Evolutionary conservation across 2,888 invertebrate species (phyloP).

Genomic region (Dioctria rufipes): DNA sequence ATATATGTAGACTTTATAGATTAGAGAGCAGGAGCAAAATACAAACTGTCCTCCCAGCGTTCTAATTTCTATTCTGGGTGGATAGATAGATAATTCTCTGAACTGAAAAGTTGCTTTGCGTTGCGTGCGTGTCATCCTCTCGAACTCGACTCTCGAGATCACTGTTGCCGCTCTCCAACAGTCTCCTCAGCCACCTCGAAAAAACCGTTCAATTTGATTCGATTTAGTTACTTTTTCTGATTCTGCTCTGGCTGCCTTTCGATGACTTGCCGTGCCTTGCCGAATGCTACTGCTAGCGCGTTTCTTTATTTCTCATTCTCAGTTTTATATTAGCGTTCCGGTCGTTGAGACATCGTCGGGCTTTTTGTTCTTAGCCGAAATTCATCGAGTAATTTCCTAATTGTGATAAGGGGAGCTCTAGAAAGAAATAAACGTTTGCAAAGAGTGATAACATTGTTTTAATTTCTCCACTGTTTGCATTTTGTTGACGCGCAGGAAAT

Average conservation of each 20-base stretch:
- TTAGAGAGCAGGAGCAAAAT: not conserved
- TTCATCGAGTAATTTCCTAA: constrained; percentile 8
- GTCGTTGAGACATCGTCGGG: constrained; percentile 24
- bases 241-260: constrained; percentile 6
- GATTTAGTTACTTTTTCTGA: constrained; percentile 20
- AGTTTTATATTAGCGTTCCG: constrained; percentile 40
- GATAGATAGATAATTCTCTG: constrained; percentile 34
- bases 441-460: constrained; percentile 15
- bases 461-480: not conserved
- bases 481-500: not conserved
- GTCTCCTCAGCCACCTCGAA: not conserved
- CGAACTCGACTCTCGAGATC: constrained; percentile 11
- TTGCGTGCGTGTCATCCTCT: constrained; percentile 4
- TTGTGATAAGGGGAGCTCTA: constrained; percentile 22
- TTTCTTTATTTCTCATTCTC: constrained; percentile 11
- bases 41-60: not conserved
- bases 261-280: not conserved
- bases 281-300: constrained; percentile 6
- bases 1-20: not conserved
- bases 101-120: constrained; percentile 25
- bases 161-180: constrained; percentile 41
- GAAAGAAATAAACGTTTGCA: constrained; percentile 1
- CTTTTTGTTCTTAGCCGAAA: not conserved
- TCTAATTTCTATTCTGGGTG: not conserved
- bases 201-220: constrained; percentile 38